A percentile compares a stretch with the other conserved stretches of the same genome.
These are phyloP conservation scores for Phengaris alcon DNA, from an alignment of 2,888 invertebrate genomes.

Conservation along the genomic window DNA sequence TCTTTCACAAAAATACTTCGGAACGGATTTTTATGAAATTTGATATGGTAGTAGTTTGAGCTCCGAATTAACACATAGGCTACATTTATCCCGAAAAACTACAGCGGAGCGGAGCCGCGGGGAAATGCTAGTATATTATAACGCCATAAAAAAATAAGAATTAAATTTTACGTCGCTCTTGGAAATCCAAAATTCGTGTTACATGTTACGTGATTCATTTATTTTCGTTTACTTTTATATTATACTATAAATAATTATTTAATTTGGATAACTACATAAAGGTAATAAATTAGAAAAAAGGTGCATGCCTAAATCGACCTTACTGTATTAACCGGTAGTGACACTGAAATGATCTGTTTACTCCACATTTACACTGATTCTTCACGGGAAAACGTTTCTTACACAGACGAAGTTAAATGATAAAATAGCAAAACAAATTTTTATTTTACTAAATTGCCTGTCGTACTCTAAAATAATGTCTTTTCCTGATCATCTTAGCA, in stretches of 20 bases:
- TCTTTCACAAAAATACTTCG: too few species aligned
- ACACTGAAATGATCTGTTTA: conserved; percentile 35
- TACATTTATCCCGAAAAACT: too few species aligned
- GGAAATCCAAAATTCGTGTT: too few species aligned
- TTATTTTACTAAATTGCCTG: conserved; percentile 31
- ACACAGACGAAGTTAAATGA: conserved; percentile 27
- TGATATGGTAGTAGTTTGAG: too few species aligned
- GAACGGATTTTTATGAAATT: too few species aligned
- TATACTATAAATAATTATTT: background rate
- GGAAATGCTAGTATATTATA: too few species aligned
- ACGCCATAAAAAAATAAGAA: too few species aligned
- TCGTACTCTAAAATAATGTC: conserved; percentile 36
- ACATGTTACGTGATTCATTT: too few species aligned
- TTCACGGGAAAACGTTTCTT: conserved; percentile 13
- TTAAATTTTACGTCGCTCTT: too few species aligned
- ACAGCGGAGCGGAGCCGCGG: too few species aligned
- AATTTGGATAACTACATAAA: background rate
- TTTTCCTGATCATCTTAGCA: conserved; percentile 56
- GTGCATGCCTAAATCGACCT: conserved; percentile 29
- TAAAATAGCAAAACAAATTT: conserved; percentile 34
- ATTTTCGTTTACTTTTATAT: too few species aligned
- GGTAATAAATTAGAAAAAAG: background rate
- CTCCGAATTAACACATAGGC: too few species aligned
- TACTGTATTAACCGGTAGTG: conserved; percentile 36
- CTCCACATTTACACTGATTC: background rate